A percentile compares a stretch with the other conserved stretches of the same genome.
phyloP scores from a whole-genome alignment of 2,113 vertebrate genomes.

The Tenebrosternarchus preto region DNA sequence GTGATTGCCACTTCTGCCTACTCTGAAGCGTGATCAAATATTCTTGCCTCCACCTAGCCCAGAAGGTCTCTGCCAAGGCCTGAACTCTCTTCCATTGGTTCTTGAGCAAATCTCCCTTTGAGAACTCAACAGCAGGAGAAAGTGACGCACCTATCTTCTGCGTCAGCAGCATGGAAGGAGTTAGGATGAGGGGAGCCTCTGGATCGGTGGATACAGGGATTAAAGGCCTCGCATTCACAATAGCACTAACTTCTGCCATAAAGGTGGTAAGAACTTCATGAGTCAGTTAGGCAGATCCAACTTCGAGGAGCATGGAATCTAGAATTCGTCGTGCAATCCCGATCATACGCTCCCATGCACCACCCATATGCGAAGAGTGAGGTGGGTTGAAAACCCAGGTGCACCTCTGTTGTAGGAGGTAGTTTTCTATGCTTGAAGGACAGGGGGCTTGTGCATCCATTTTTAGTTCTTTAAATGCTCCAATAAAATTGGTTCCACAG shows the following conservation, averaged over 20 bases:
- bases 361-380: neutral
- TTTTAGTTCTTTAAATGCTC: too few relatives aligned
- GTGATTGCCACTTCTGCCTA: too few relatives aligned
- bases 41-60: neutral
- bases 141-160: too few relatives aligned
- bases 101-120: neutral
- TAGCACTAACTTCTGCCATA: neutral
- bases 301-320: neutral
- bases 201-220: neutral
- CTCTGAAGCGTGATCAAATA: slow-evolving; percentile 2
- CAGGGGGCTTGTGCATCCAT: too few relatives aligned
- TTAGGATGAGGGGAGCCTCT: neutral
- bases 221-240: neutral
- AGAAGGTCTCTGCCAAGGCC: neutral
- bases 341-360: neutral
- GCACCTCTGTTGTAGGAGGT: neutral
- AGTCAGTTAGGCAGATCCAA: neutral
- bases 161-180: neutral
- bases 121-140: neutral
- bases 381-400: neutral
- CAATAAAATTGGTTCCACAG: too few relatives aligned
- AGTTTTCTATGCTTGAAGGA: too few relatives aligned
- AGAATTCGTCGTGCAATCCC: neutral
- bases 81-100: neutral
- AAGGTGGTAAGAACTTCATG: neutral